Conservation (phyloP, 2,113 vertebrate species). For the Scytalopus superciliaris region DNA sequence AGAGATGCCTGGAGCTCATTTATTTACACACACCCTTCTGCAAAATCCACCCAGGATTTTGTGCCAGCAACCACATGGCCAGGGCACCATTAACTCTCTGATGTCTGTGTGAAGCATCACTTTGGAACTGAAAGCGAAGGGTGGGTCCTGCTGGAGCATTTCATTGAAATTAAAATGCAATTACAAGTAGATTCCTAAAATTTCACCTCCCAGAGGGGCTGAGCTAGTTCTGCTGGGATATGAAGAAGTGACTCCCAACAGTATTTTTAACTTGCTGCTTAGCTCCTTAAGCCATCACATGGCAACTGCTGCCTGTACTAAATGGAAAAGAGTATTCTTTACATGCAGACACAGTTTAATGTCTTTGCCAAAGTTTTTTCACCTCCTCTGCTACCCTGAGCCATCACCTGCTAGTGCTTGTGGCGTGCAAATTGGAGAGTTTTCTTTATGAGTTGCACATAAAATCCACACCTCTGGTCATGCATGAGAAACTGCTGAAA, state of each 20-base stretch:
- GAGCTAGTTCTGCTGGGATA: not conserved
- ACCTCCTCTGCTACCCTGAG: constrained; percentile 36
- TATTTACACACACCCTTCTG: not conserved
- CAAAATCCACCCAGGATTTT: not conserved
- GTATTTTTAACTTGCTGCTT: constrained; percentile 6
- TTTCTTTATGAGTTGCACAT: constrained; percentile 69
- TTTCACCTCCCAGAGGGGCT: not conserved
- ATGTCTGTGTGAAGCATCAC: not conserved
- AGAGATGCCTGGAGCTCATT: not conserved
- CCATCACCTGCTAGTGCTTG: constrained; percentile 59
- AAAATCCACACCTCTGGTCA: constrained; percentile 73
- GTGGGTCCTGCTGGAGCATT: not conserved
- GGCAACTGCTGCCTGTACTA: not conserved
- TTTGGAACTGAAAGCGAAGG: not conserved
- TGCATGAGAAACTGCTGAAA: constrained; percentile 64
- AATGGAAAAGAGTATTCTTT: constrained; percentile 22
- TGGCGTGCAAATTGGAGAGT: constrained; percentile 36
- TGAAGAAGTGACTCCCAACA: not conserved
- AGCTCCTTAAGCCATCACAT: not conserved
- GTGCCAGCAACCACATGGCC: not conserved
- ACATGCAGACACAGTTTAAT: constrained; percentile 12
- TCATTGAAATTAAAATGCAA: not conserved
- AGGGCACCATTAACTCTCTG: not conserved
- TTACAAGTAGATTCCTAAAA: not conserved
- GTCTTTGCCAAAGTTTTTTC: constrained; percentile 51